A percentile compares a stretch with the other conserved stretches of the same genome.
Conservation (phyloP, 2,113 vertebrate genomes). For the Ammodytes marinus region DNA sequence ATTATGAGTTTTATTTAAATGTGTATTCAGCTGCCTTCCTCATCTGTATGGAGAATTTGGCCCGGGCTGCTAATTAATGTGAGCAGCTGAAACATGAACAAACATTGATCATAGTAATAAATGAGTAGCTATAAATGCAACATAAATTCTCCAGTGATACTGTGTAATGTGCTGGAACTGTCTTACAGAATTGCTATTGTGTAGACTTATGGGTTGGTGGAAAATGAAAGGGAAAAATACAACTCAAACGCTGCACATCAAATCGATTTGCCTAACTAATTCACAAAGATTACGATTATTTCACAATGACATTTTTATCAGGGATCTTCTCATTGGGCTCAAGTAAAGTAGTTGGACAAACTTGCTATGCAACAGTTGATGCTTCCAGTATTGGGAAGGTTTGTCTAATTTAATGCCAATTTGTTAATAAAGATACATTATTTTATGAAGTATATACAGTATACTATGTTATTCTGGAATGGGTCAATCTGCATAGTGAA, state of each 20-base stretch:
- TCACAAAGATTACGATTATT: background rate
- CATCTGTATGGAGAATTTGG: conserved; percentile 43
- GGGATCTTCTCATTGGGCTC: background rate
- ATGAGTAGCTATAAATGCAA: conserved; percentile 5
- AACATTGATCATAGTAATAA: conserved; percentile 47
- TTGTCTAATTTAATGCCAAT: background rate
- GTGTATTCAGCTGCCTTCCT: conserved; percentile 46
- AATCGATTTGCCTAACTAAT: background rate
- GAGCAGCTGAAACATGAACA: conserved; percentile 44
- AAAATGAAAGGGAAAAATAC: background rate
- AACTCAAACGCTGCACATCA: too few relatives aligned
- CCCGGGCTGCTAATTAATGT: conserved; percentile 54
- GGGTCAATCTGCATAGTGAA: too few relatives aligned
- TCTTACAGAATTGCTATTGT: background rate
- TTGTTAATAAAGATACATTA: background rate
- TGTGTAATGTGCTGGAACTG: background rate
- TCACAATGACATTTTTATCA: background rate
- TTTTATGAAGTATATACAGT: background rate
- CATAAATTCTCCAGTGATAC: conserved; percentile 4
- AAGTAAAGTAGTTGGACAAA: background rate
- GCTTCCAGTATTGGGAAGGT: background rate
- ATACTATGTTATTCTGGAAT: too few relatives aligned
- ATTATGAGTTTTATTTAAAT: conserved; percentile 52
- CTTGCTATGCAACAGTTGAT: background rate
- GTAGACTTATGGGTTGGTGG: background rate